phyloP scores from a whole-genome alignment of 2,888 invertebrate species.

The Galerucella nymphaeae region DNA sequence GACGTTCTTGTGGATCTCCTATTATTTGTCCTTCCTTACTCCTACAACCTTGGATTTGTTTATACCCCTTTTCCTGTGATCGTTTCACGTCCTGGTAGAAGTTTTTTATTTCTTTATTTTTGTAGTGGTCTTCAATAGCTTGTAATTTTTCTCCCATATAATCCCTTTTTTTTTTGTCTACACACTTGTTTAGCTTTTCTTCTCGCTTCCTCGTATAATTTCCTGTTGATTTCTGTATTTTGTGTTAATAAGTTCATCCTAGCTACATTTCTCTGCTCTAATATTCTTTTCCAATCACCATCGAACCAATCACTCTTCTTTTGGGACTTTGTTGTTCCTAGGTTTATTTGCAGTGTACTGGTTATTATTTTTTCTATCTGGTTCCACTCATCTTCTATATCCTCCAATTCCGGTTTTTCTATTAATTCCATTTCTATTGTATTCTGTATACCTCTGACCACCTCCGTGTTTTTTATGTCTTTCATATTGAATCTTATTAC shows the following conservation, averaged over 20 bases:
- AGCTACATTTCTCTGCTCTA: conserved; percentile 7
- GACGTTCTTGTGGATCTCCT: not conserved
- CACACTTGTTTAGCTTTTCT: conserved; percentile 2
- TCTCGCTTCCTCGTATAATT: not conserved
- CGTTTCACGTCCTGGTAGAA: not conserved
- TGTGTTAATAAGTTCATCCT: not conserved
- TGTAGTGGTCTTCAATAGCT: not conserved
- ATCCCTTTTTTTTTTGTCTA: conserved; percentile 3
- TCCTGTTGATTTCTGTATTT: not conserved
- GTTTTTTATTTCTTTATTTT: conserved; percentile 4
- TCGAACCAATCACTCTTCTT: not conserved
- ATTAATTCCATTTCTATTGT: too few species aligned
- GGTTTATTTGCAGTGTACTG: too few species aligned
- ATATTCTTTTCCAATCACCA: not conserved
- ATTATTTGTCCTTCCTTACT: conserved; percentile 1
- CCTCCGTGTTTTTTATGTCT: not conserved
- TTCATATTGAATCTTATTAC: conserved; percentile 6
- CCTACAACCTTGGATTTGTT: conserved; percentile 2
- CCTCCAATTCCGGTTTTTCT: too few species aligned
- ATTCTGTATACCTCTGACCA: too few species aligned
- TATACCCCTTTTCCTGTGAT: not conserved
- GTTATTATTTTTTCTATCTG: too few species aligned
- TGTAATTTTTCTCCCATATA: not conserved
- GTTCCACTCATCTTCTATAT: too few species aligned
- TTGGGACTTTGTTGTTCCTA: too few species aligned